phyloP scores from a whole-genome alignment of 2,113 vertebrate genomes.

The Notothenia rossii region DNA sequence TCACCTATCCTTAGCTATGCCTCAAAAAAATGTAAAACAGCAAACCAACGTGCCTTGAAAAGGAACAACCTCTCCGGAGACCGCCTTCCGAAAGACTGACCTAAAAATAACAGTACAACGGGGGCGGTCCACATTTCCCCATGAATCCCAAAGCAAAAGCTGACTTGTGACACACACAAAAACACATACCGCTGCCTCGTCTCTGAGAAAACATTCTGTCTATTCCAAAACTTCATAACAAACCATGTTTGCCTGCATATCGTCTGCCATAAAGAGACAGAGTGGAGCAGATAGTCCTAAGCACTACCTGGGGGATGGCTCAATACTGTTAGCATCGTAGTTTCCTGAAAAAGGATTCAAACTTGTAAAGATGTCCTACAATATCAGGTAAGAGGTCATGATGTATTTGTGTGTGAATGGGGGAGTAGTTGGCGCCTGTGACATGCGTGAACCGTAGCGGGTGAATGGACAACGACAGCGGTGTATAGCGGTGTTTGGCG shows the following conservation, averaged over 20 bases:
- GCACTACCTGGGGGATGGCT: neutral
- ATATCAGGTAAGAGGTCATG: neutral
- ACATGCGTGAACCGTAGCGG: too few relatives aligned
- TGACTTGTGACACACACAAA: conserved; percentile 55
- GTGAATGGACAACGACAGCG: too few relatives aligned
- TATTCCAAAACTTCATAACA: conserved; percentile 60
- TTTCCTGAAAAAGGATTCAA: neutral
- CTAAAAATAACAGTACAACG: conserved; percentile 82
- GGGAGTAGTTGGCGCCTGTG: too few relatives aligned
- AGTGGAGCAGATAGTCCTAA: neutral
- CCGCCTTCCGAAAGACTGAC: conserved; percentile 67
- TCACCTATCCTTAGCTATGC: conserved; percentile 57
- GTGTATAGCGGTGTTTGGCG: too few relatives aligned
- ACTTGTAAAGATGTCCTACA: neutral
- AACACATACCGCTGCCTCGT: conserved; percentile 46
- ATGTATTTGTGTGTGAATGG: neutral
- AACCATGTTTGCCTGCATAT: conserved; percentile 21
- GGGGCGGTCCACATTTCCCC: conserved; percentile 60
- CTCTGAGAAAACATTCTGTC: conserved; percentile 46
- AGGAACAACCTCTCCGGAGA: conserved; percentile 64
- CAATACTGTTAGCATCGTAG: neutral
- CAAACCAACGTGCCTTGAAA: conserved; percentile 45
- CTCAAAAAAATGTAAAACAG: conserved; percentile 39
- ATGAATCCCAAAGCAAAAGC: conserved; percentile 65
- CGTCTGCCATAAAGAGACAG: conserved; percentile 22